Percentiles rank a stretch among this genome's conserved stretches.
phyloP scores from a whole-genome alignment of 2,113 vertebrate genomes.

The Balaenoptera acutorostrata region DNA sequence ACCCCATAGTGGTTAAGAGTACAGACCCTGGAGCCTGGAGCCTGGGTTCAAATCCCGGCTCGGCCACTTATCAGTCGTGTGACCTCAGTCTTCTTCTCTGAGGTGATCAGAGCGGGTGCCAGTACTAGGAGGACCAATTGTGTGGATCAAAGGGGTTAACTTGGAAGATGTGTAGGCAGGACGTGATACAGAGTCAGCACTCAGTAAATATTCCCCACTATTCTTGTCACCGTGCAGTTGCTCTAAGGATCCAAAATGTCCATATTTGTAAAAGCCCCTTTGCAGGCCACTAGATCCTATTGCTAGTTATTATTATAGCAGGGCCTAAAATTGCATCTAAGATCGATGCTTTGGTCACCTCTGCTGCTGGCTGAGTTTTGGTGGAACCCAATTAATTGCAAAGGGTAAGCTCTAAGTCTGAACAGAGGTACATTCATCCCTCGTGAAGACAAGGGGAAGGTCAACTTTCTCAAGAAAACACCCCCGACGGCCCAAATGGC shows the following conservation, averaged over 20 bases:
- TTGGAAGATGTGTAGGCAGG: neutral
- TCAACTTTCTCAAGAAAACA: neutral
- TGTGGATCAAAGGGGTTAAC: neutral
- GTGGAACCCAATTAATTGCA: neutral
- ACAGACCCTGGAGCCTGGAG: neutral
- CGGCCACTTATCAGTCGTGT: neutral
- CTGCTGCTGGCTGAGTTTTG: neutral
- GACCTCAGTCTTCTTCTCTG: neutral
- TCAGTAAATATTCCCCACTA: neutral
- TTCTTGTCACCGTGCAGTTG: neutral
- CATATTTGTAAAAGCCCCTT: neutral
- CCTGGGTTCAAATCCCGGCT: neutral
- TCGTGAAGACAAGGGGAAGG: neutral
- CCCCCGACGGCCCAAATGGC: neutral
- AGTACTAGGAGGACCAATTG: neutral
- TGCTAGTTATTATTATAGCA: neutral
- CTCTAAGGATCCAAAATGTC: neutral
- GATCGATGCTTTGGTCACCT: neutral
- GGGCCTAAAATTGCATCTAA: neutral
- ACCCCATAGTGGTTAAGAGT: too few species aligned
- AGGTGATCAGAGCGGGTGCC: neutral
- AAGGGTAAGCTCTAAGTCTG: neutral
- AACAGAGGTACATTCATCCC: neutral
- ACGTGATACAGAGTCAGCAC: neutral
- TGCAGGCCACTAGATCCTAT: neutral